phyloP scores from a whole-genome alignment of 1,140 invertebrate genomes.

The Eumeta japonica region DNA sequence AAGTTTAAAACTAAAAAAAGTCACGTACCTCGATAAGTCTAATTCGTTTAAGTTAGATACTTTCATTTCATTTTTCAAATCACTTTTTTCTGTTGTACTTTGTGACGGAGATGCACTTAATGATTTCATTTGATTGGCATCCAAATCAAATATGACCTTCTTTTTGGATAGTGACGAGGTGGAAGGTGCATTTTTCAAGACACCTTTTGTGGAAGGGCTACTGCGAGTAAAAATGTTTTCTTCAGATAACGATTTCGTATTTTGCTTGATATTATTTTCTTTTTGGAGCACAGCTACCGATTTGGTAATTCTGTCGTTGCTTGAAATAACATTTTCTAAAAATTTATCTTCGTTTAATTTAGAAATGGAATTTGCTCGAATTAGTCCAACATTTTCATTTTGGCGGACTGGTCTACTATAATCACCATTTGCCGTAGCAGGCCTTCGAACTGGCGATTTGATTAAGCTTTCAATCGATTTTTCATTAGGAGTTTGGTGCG shows the following conservation, averaged over 20 bases:
- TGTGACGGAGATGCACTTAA: slow-evolving; percentile 46
- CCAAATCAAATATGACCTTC: slow-evolving; percentile 62
- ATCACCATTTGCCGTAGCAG: slow-evolving; percentile 11
- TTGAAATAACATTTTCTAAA: too few relatives aligned
- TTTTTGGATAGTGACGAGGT: slow-evolving; percentile 58
- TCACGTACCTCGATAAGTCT: slow-evolving; percentile 57
- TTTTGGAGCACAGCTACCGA: too few relatives aligned
- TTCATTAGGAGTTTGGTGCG: slow-evolving; percentile 14
- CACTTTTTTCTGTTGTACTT: slow-evolving; percentile 40
- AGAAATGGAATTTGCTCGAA: slow-evolving; percentile 24
- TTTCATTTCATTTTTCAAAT: slow-evolving; percentile 33
- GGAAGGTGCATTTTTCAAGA: slow-evolving; percentile 58
- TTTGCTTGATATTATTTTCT: too few relatives aligned
- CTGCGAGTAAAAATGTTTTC: slow-evolving; percentile 27
- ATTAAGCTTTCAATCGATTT: slow-evolving; percentile 30
- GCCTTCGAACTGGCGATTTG: slow-evolving; percentile 34
- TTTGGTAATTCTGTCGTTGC: too few relatives aligned
- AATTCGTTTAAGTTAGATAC: slow-evolving; percentile 44
- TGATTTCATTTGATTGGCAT: slow-evolving; percentile 55
- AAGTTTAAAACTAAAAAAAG: too few relatives aligned
- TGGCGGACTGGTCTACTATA: neutral
- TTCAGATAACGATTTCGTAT: slow-evolving; percentile 21
- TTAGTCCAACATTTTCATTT: slow-evolving; percentile 6
- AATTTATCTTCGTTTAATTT: too few relatives aligned
- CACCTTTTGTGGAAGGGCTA: slow-evolving; percentile 50